Evolutionary conservation across 2,113 vertebrate species (phyloP), one percentile per base, ranked within the genome.

Genomic region (Triplophysa rosa): DNA sequence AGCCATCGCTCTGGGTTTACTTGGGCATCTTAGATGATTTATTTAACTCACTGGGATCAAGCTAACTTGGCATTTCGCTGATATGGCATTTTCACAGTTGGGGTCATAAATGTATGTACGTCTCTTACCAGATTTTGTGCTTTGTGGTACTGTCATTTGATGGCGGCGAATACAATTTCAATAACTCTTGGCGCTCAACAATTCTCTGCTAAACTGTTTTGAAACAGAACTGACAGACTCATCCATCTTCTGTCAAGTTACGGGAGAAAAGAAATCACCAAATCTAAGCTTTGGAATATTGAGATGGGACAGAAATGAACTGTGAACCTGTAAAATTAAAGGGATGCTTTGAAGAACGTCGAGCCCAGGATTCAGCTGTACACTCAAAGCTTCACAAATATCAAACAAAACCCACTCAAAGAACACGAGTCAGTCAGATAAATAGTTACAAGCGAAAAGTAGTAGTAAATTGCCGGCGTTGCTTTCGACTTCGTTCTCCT

Each of bases 391-490:
- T 75, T 42, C 59, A 80, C 17, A 61, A 82, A 33, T 59, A 54
- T 40, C 75, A 62, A 73, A 80, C 33, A 77, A 49, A 75, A 78
- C 37, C 54, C 78, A 82, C 78, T 68, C 58, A 68, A 84, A 77
- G 74, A 71, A 77, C 72, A 82, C 72, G 45, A 71, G 56, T 76
- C 66, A 83, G 63, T 77, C 70, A 58, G 64, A 82, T 77, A 73
- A 83, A 79, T 78, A 71, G 71, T 81, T 79, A 78, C 69, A 76
- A 78, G 66, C 72, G 12, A 42, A 69, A 42, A 80, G 58, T 52
- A 69, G 70, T 54, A 72, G 70, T 56, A 72, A 58, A 64, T 42
- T 67, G 63, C 61, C 67, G 21, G 56, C 62, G 59, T 40, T 61
- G 59, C 49, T 26, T 69, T 67, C 56, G 42, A 42, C 33, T 47